phyloP scores from a whole-genome alignment of 2,797 vertebrate genomes.

The Pseudomugil tenellus region DNA sequence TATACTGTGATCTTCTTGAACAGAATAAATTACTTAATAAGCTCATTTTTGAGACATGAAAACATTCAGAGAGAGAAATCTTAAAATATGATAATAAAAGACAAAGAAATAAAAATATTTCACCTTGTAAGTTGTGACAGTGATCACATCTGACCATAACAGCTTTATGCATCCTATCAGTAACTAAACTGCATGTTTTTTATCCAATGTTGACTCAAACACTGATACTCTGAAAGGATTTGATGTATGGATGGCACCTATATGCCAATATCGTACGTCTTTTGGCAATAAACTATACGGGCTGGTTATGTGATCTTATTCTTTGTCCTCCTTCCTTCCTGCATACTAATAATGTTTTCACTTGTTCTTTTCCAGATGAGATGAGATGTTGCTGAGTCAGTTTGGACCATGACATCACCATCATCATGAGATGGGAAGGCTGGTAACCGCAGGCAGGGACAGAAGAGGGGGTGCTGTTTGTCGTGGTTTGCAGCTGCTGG shows the following conservation, averaged over 20 bases:
- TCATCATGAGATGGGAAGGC: conserved; percentile 49
- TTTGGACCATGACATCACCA: conserved; percentile 54
- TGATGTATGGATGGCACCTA: neutral
- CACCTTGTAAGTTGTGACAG: neutral
- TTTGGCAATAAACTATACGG: neutral
- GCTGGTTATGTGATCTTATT: neutral
- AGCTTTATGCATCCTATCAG: neutral
- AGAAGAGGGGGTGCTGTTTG: conserved; percentile 34
- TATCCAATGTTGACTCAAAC: neutral
- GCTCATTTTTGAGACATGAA: neutral
- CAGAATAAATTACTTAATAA: neutral
- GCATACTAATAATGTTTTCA: conserved; percentile 38
- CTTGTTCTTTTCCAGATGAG: conserved; percentile 49
- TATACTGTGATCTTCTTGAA: neutral
- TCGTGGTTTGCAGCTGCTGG: conserved; percentile 41
- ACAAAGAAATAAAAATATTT: neutral
- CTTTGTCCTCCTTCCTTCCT: neutral
- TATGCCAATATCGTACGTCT: neutral
- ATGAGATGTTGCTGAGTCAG: conserved; percentile 49
- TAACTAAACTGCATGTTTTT: neutral
- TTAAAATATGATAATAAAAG: neutral
- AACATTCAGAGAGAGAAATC: neutral
- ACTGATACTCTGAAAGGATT: neutral
- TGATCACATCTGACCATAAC: no score
- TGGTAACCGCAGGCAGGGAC: conserved; percentile 50